Base-by-base conservation (phyloP, 2,797 vertebrate genomes). In the Cuculus canorus region DNA sequence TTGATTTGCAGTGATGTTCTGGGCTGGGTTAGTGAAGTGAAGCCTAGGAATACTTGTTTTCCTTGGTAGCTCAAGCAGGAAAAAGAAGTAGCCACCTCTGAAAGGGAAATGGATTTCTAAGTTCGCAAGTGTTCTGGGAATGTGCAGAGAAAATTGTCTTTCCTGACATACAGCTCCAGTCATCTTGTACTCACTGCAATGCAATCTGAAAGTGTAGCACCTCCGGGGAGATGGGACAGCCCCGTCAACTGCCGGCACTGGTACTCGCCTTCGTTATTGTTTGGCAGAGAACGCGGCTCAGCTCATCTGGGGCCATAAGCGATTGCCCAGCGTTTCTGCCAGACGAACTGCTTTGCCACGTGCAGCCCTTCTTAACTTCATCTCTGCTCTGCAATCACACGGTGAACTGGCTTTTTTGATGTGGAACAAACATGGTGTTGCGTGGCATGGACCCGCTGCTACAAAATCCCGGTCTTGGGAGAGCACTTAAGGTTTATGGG, bases 151-250 rank as follows among this genome's bases (percentile, higher is more conserved):
- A n/a, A 45, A 50, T 53, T 87, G 21, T 27, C 11, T 41, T 37
- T 69, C 30, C 39, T 73, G n/a, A n/a, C 13, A 1, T 5, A 15
- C 0, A 4, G 37, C 45, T 80, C 45, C 18, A 9, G 54, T 17
- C 2, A 0, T 47, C 28, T 47, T 1, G 1, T 35, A 23, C 28
- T 30, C 13, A 1, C 25, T 9, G 3, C 13, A 5, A 2, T 3
- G 24, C n/a, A 7, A 5, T 37, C 47, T 8, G 53, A 41, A 41
- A 35, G 50, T 0, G 1, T 23, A 1, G 52, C 15, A 14, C 17
- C 47, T 27, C 33, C 1, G 0, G 39, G 21, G 70, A 54, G 32
- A 60, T 8, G 63, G n/a, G 54, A 37, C 91, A 32, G 30, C 30
- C n/a, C 14, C 2, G 0, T 24, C 50, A 35, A 11, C 13, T 43